Conservation (phyloP, 1,140 invertebrate species). For the Onthophagus taurus region DNA sequence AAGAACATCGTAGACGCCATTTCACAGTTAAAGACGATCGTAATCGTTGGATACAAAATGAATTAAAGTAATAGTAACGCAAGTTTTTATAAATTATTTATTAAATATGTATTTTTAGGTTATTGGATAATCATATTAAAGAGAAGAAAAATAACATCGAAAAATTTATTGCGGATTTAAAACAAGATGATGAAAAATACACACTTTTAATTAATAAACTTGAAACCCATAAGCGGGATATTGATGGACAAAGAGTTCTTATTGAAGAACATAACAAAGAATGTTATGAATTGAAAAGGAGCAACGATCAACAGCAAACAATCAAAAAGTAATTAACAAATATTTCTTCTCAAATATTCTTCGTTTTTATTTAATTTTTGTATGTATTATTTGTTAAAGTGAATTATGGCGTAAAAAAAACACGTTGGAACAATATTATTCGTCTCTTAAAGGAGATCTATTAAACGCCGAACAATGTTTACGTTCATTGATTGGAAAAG, state of each 20-base stretch:
- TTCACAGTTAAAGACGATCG: constrained; percentile 93
- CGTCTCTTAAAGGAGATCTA: constrained; percentile 88
- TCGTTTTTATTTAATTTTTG: no score
- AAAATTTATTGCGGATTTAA: constrained; percentile 78
- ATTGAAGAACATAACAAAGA: constrained; percentile 95
- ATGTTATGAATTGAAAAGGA: constrained; percentile 92
- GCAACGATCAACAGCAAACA: constrained; percentile 87
- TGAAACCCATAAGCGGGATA: constrained; percentile 76
- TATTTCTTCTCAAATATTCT: no score
- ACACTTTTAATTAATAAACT: constrained; percentile 76
- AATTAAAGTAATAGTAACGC: constrained; percentile 61
- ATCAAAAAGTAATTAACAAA: constrained; percentile 76
- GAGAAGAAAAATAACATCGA: constrained; percentile 82
- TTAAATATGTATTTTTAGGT: constrained; percentile 39
- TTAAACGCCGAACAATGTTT: constrained; percentile 90
- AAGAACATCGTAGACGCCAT: constrained; percentile 94
- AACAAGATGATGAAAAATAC: constrained; percentile 75
- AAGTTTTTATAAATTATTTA: no score
- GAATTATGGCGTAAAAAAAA: constrained; percentile 94
- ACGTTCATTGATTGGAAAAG: constrained; percentile 94
- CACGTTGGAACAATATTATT: constrained; percentile 82
- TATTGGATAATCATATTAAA: constrained; percentile 78
- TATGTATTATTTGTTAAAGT: no score
- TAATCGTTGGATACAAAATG: constrained; percentile 95
- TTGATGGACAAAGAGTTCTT: constrained; percentile 76